Percentiles rank a stretch among this genome's conserved stretches.
Evolutionary conservation across 2,797 vertebrate genomes (phyloP).

Genomic region (Liparis tanakae): DNA sequence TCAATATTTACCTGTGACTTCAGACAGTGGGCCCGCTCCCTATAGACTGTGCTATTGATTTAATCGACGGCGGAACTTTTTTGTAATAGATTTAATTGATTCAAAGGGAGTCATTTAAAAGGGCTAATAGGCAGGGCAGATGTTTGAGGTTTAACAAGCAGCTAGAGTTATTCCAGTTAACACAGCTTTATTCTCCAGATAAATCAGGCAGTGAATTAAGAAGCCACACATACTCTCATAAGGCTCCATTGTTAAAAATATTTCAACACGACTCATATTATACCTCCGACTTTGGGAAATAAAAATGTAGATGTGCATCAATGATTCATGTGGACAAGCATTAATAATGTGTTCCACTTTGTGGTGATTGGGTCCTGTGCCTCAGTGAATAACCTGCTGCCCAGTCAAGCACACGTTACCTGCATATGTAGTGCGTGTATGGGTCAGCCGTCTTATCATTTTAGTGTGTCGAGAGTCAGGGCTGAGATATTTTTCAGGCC

Average conservation of each 20-base stretch:
- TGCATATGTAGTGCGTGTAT: background rate
- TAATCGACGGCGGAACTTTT: constrained; percentile 63
- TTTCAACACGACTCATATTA: constrained; percentile 20
- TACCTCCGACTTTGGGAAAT: constrained; percentile 30
- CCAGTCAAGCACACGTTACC: constrained; percentile 37
- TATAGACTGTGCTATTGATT: constrained; percentile 60
- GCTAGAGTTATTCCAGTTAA: constrained; percentile 60
- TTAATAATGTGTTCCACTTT: constrained; percentile 67
- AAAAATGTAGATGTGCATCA: constrained; percentile 61
- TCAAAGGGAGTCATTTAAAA: constrained; percentile 47
- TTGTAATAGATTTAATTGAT: constrained; percentile 73
- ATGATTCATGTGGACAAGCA: constrained; percentile 65
- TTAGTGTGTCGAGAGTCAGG: constrained; percentile 39
- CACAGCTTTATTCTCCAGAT: constrained; percentile 61
- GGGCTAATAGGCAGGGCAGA: constrained; percentile 37
- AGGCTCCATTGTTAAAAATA: constrained; percentile 27
- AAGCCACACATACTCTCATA: constrained; percentile 9
- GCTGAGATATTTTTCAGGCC: constrained; percentile 51
- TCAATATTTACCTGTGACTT: constrained; percentile 72
- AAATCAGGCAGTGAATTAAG: constrained; percentile 60
- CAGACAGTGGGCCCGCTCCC: constrained; percentile 54
- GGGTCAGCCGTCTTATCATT: constrained; percentile 41
- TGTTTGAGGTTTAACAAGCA: constrained; percentile 69
- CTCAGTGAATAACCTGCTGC: constrained; percentile 41
- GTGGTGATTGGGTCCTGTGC: constrained; percentile 23